Base-by-base conservation (phyloP, 2,797 vertebrate species). In the Tragelaphus oryx region DNA sequence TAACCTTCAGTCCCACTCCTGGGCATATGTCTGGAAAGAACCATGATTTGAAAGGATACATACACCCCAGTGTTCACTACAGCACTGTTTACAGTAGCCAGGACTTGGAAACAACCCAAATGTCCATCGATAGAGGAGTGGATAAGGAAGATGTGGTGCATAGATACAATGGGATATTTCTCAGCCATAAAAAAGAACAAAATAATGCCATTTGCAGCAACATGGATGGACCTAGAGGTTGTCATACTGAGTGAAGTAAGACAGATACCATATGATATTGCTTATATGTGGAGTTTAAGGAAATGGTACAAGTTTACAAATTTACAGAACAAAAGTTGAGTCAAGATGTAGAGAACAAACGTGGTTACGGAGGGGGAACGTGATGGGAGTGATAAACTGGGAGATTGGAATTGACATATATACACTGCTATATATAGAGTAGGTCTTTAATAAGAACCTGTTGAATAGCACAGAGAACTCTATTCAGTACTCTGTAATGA, bases 161-260 rank as follows among this genome's bases (percentile, higher is more conserved):
- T 3, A 41, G 11, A 7, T 7, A 7, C 37, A 41, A 4, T 7
- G 37, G 37, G 8, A 0, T 6, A 22, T 4, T 24, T 13, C 68
- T 41, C 68, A 71, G 68, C 22, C 68, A 41, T 71, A 4, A 12
- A 12, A 37, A 37, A 68, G 33, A 6, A 12, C 10, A 12, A 11
- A 12, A 12, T 12, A 11, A 4, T 13, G 37, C 68, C 37, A 13
- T 41, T 71, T 1, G 2, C 37, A 24, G 65, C 37, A 41, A 4
- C 5, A 4, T 7, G 37, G 37, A 13, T 7, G 37, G 68, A 7
- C 68, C 37, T 71, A 13, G 37, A 44, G 37, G 22, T 3, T 14
- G 68, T 44, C 37, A 24, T 4, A 2, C 33, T 11, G 22, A 26
- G 11, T 26, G 68, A 26, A 24, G 20, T 22, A 5, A 71, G 37